Evolutionary conservation across 2,113 vertebrate genomes (phyloP), one percentile per base, ranked within the genome.

Genomic region (Cavia porcellus): DNA sequence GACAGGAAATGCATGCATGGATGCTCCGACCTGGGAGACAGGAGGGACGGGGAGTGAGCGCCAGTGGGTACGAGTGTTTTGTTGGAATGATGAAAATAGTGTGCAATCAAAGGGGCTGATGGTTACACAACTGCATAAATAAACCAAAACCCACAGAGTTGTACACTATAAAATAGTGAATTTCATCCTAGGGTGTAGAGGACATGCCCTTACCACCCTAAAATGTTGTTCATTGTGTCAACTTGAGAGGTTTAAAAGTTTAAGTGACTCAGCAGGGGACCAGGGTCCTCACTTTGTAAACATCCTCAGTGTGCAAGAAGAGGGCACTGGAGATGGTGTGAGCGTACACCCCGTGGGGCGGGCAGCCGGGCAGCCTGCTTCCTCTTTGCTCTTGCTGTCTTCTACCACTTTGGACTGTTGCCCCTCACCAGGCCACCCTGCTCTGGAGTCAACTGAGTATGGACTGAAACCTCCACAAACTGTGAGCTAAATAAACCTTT

Each of bases 61-160:
- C 35, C 15, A 61, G 1, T 2, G 13, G n/a, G 20, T 42, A 1
- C 38, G 74, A 13, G 66, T 19, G 75, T 93, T 84, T 88, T 85
- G 45, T 8, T 42, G 35, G 25, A 10, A 52, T 94, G 42, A 64
- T 42, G 68, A 84, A 86, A 89, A 88, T 91, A 81, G 86, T 85
- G 38, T 84, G 28, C 19, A 96, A 81, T 95, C 70, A 92, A 62
- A 81, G 64, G 95, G 38, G 22, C 30, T 80, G 17, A 10, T 68
- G 7, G 20, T 68, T 80, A n/a, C 10, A 47, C n/a, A 77, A 74
- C 50, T 90, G 38, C n/a, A 17, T 72, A 59, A 55, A 55, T 72
- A 80, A 96, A 88, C 55, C 88, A 61, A 90, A 96, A 87, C 45
- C 45, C 38, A 94, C 32, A 55, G 38, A 90, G 22, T 35, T 94